Percentiles rank a stretch among this genome's conserved stretches.
Conservation (phyloP, 1,140 invertebrate genomes). For the Archegozetes longisetosus region DNA sequence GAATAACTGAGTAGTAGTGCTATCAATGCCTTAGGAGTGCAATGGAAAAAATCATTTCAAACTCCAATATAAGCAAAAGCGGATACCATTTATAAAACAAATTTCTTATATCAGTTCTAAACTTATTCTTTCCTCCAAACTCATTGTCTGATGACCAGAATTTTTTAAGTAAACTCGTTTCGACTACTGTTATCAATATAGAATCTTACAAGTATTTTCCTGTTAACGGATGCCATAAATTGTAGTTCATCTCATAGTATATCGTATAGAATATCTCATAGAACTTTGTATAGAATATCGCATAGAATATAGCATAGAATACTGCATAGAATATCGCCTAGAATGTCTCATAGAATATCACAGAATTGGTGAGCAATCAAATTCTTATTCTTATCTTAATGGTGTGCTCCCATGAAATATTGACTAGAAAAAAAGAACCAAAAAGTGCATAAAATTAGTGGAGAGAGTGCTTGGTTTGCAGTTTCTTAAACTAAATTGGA, state of each 20-base stretch:
- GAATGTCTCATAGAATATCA: not conserved
- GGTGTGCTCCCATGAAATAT: not conserved
- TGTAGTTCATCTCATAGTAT: not conserved
- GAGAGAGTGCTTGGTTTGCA: not conserved
- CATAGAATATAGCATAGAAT: not conserved
- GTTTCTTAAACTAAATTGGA: not conserved
- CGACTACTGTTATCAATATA: not conserved
- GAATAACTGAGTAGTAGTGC: too few species aligned
- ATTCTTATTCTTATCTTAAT: not conserved
- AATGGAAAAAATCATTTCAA: too few species aligned
- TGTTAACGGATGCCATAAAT: not conserved
- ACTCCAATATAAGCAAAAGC: too few species aligned
- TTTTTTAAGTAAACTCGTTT: too few species aligned
- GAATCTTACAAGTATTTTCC: not conserved
- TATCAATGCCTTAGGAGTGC: too few species aligned
- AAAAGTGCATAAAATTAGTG: not conserved
- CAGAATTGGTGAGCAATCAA: not conserved
- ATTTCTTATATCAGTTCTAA: too few species aligned
- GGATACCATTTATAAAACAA: too few species aligned
- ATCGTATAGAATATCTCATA: not conserved
- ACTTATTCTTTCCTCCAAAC: too few species aligned
- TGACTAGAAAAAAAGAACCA: not conserved
- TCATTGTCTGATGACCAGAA: too few species aligned
- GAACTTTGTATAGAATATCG: too few species aligned
- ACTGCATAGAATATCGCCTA: not conserved